Evolutionary conservation across 2,888 invertebrate genomes (phyloP), one percentile per base, ranked within the genome.

Genomic region (Eupithecia insigniata): DNA sequence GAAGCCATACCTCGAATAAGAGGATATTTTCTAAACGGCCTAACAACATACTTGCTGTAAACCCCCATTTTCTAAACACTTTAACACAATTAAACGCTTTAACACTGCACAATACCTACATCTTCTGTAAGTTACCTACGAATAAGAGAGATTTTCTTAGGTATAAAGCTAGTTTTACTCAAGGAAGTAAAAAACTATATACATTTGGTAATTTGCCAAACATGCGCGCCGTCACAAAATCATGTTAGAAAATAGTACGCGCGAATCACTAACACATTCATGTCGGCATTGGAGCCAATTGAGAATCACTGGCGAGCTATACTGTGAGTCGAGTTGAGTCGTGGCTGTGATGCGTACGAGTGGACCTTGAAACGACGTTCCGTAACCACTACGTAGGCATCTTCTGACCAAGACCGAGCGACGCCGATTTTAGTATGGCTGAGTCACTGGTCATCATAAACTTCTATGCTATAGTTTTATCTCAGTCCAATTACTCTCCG

Each of bases 1-100:
- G 96, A 95, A 71, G 96, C 90, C 96, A 97, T 96, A 76, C 97
- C 97, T 75, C 93, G 83, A 62, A 92, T 76, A 34, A 94, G 82
- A 90, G 92, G 89, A 92, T 93, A 88, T 90, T 91, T 93, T 80
- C 80, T 90, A 71, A 90, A 89, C 61, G 85, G 82, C 70, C 86
- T 85, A 65, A 80, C 79, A 70, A 88, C 69, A 71, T 73, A 64
- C 26, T 64, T 93, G 79, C 90, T 93, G 71, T 87, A 85, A 18
- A 81, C 86, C 79, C 83, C 82, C 92, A 92, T 93, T 78, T 72
- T 82, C 36, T 60, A 30, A 64, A 64, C 64, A 64, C 64, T 36
- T 22, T 39, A 39, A 34, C 30, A 62, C 60, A 34, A 34, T 34
- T 34, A 34, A 12, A 36, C 36, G 12, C 12, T 36, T n/a, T 2